Evolutionary conservation across 1,140 invertebrate genomes (phyloP), one percentile per base, ranked within the genome.

Genomic region (Drosophila aff.): DNA sequence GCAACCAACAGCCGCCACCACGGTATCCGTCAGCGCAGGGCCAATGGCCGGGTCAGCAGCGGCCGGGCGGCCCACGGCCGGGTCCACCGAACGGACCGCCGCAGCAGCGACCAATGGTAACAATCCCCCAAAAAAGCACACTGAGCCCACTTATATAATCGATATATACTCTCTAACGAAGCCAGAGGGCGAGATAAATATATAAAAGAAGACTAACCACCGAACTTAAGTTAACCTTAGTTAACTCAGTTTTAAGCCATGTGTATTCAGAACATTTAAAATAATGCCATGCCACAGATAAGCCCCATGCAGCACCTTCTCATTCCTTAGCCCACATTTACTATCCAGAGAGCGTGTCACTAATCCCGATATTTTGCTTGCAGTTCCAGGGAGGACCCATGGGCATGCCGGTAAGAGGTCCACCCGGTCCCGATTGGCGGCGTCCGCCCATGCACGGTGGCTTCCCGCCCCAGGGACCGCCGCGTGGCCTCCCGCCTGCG

Each of bases 401-500:
- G 63, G 95, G 95, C 28, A 96, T 96, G 72, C 95, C 95, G 50
- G 95, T 95, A 23, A 94, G 95, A 44, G 92, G 92, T 15, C 95
- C 95, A 18, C 95, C 95, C 10, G 94, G 95, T 59, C 95, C 95
- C 13, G 96, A 97, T 82, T 97, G 96, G 96, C 96, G 96, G 89
- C 93, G 96, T 80, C 96, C 96, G 60, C 96, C 96, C 72, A 94
- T 94, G 93, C 93, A 94, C 79, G 94, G 94, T 62, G 94, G 94
- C 18, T 91, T 91, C 67, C 94, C 93, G 76, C 93, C 93, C 1
- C 92, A 93, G 77, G 94, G 93, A 92, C 93, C 94, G 77, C 94
- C 95, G 55, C 95, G 95, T 90, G 95, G 95, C 53, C 95, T 95
- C 79, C 95, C 95, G n/a, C 95, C 95, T 41, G 95, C 95, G 15